A percentile compares a stretch with the other conserved stretches of the same genome.
Evolutionary conservation across 2,113 vertebrate species (phyloP).

Genomic region (Zingel zingel): DNA sequence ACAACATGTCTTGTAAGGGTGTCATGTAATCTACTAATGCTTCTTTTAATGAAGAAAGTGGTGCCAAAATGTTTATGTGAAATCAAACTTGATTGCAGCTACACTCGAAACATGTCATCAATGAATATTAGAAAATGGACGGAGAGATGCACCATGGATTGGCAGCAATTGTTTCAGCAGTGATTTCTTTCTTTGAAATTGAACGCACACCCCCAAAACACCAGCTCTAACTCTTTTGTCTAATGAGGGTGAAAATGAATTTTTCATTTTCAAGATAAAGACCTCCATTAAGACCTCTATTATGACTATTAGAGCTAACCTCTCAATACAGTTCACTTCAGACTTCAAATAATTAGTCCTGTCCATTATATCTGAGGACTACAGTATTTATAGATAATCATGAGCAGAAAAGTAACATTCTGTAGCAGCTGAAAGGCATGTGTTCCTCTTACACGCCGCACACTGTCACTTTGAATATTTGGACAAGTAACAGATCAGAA

Average conservation of each 20-base stretch:
- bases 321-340: conserved; percentile 46
- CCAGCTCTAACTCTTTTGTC: conserved; percentile 25
- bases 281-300: conserved; percentile 38
- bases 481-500: conserved; percentile 46
- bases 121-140: background rate
- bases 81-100: background rate
- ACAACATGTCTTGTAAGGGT: background rate
- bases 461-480: conserved; percentile 51
- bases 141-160: background rate
- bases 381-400: conserved; percentile 40
- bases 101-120: background rate
- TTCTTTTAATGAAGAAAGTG: background rate
- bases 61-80: background rate
- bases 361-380: conserved; percentile 51
- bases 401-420: background rate
- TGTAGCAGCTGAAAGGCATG: conserved; percentile 25
- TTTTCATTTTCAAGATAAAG: conserved; percentile 36
- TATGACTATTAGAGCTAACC: conserved; percentile 26
- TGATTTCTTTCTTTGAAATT: conserved; percentile 5
- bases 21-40: background rate
- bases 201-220: background rate
- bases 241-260: conserved; percentile 57
- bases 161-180: background rate
- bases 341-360: conserved; percentile 62
- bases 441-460: conserved; percentile 19